A percentile compares a stretch with the other conserved stretches of the same genome.
Evolutionary conservation across 2,888 invertebrate species (phyloP).

Genomic region (Lithophane ornitopus): DNA sequence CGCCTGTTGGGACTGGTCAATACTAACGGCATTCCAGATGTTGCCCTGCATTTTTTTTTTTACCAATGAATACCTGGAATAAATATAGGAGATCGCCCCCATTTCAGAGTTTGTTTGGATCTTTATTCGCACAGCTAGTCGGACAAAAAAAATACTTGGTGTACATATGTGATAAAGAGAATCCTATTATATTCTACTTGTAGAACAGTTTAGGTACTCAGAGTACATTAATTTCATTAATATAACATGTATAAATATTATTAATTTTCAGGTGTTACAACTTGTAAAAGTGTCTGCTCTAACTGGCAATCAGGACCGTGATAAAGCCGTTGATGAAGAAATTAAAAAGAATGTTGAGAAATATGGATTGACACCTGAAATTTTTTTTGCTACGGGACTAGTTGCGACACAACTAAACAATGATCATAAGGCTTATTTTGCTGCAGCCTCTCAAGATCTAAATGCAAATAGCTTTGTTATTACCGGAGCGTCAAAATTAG

Average conservation of each 20-base stretch:
- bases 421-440: not conserved
- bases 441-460: not conserved
- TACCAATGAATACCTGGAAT: not conserved
- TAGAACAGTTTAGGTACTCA: not conserved
- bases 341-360: not conserved
- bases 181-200: not conserved
- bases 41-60: not conserved
- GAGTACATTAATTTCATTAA: not conserved
- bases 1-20: not conserved
- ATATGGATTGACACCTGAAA: accelerated
- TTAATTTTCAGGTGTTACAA: not conserved
- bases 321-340: not conserved
- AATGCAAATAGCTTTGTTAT: constrained; percentile 9
- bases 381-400: not conserved
- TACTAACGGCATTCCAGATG: not conserved
- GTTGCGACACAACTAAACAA: not conserved
- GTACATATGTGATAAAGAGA: not conserved
- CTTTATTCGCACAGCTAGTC: not conserved
- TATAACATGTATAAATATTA: not conserved
- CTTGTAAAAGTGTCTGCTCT: not conserved
- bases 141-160: not conserved
- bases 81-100: not conserved
- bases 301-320: not conserved
- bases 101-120: not conserved
- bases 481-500: not conserved